Evolutionary conservation across 1,140 invertebrate genomes (phyloP).

Genomic region (Bicyclus anynana): DNA sequence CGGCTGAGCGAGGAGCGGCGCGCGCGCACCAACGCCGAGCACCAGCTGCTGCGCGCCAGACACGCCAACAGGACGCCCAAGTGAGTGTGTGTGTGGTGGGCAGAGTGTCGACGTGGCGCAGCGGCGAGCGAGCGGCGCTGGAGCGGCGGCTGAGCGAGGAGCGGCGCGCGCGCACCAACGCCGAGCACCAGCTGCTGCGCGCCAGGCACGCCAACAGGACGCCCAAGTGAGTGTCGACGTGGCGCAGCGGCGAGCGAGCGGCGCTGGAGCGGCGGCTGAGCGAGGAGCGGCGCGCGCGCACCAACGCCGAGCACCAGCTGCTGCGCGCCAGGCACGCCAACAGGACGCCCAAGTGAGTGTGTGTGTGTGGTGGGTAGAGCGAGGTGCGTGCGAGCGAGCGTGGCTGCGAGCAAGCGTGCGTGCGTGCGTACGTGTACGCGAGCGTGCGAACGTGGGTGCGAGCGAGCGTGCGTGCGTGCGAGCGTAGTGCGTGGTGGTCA

Average conservation of each 20-base stretch:
- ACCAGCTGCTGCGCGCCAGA: constrained; percentile 78
- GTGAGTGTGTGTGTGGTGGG: constrained; percentile 34
- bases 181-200: constrained; percentile 84
- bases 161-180: constrained; percentile 83
- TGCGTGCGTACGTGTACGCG: constrained; percentile 85
- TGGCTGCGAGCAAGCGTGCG: constrained; percentile 90
- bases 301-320: constrained; percentile 86
- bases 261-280: constrained; percentile 89
- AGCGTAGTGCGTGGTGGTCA: too few relatives aligned
- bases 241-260: constrained; percentile 77
- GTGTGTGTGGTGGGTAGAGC: constrained; percentile 33
- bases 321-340: constrained; percentile 28
- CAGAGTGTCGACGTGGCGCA: constrained; percentile 32
- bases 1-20: constrained; percentile 91
- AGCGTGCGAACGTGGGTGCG: too few relatives aligned
- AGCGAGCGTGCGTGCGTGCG: too few relatives aligned
- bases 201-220: constrained; percentile 27
- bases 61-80: constrained; percentile 26
- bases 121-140: constrained; percentile 82
- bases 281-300: constrained; percentile 89
- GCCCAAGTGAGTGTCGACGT: constrained; percentile 37
- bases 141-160: constrained; percentile 93
- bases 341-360: constrained; percentile 25
- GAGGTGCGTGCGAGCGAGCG: constrained; percentile 77
- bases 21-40: constrained; percentile 84